A percentile compares a stretch with the other conserved stretches of the same genome.
phyloP scores from a whole-genome alignment of 2,113 vertebrate genomes.

The Epinephelus fuscoguttatus region DNA sequence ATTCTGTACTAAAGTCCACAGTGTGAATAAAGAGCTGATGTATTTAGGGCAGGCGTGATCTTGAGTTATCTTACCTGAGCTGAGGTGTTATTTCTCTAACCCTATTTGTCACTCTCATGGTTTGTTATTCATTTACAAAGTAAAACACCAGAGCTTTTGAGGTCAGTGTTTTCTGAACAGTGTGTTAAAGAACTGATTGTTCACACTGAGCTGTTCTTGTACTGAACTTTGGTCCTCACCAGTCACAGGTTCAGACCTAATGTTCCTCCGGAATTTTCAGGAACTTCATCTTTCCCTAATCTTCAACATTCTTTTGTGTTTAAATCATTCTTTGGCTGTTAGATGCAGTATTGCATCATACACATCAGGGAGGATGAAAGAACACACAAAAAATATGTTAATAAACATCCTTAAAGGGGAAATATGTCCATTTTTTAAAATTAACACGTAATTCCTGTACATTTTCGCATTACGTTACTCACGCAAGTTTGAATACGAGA shows the following conservation, averaged over 20 bases:
- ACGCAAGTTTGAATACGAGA: too few relatives aligned
- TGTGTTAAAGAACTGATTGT: not conserved
- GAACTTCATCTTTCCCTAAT: not conserved
- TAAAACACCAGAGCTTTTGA: not conserved
- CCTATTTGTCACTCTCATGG: not conserved
- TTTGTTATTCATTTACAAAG: conserved; percentile 24
- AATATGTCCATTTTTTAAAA: too few relatives aligned
- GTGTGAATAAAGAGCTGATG: not conserved
- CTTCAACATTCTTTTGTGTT: not conserved
- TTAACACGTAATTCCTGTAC: too few relatives aligned
- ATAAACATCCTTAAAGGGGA: not conserved
- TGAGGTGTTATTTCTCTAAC: conserved; percentile 9
- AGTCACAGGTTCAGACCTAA: not conserved
- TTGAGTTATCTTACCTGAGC: not conserved
- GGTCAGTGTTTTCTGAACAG: not conserved
- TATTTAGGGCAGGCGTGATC: not conserved
- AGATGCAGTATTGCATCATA: conserved; percentile 4
- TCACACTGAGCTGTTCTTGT: not conserved
- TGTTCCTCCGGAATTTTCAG: too few relatives aligned
- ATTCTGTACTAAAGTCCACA: conserved; percentile 15
- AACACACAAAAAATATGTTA: not conserved
- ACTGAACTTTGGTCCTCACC: not conserved
- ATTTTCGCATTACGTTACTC: too few relatives aligned
- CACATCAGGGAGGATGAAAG: not conserved
- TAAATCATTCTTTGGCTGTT: conserved; percentile 1